A percentile compares a stretch with the other conserved stretches of the same genome.
Conservation (phyloP, 2,797 vertebrate species). For the Rallus crepitans region DNA sequence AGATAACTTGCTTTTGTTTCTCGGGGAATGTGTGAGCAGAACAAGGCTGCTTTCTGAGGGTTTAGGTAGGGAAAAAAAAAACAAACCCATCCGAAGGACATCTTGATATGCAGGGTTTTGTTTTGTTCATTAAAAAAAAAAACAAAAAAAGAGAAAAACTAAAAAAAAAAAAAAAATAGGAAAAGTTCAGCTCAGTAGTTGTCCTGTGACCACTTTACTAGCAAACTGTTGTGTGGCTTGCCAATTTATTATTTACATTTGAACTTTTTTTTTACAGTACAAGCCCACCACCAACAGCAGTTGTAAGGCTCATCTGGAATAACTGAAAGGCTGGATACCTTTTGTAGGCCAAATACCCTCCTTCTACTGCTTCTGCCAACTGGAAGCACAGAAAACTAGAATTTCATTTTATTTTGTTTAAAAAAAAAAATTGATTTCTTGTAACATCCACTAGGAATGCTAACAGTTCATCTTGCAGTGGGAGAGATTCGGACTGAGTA, state of each 20-base stretch:
- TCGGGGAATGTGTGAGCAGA: constrained; percentile 32
- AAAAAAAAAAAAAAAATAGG: fast-evolving
- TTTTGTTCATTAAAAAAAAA: background rate
- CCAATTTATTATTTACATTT: constrained; percentile 79
- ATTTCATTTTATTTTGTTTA: constrained; percentile 84
- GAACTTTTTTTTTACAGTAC: constrained; percentile 87
- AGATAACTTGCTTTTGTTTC: background rate
- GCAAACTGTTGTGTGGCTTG: constrained; percentile 74
- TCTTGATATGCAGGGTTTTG: constrained; percentile 49
- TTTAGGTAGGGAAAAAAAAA: background rate
- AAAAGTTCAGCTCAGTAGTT: constrained; percentile 53
- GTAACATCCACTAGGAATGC: constrained; percentile 93
- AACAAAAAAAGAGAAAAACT: background rate
- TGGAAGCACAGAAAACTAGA: constrained; percentile 86
- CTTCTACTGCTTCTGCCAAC: constrained; percentile 85
- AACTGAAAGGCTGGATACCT: constrained; percentile 86
- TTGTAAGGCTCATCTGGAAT: constrained; percentile 91
- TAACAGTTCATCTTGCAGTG: constrained; percentile 93
- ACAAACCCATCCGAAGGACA: constrained; percentile 26
- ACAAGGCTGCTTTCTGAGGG: constrained; percentile 27
- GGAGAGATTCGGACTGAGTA: constrained; percentile 83
- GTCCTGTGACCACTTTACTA: constrained; percentile 72
- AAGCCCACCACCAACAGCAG: constrained; percentile 99
- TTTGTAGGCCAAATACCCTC: constrained; percentile 82
- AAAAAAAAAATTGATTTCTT: constrained; percentile 78